Conservation (phyloP, 1,140 invertebrate species). For the Dreissena polymorpha region DNA sequence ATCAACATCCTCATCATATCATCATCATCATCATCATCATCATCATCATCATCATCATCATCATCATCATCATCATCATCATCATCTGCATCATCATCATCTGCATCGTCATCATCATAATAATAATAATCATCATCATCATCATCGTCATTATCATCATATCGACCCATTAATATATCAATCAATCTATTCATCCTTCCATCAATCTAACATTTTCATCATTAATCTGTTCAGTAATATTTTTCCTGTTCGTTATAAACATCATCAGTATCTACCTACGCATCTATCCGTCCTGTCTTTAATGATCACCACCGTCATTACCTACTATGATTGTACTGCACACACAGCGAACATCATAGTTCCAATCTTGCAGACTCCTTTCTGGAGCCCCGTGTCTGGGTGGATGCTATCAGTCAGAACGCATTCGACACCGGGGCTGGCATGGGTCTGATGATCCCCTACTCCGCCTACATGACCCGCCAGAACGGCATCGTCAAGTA, state of each 20-base stretch:
- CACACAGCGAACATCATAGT: background rate
- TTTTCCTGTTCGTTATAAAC: too few species aligned
- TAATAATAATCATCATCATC: too few species aligned
- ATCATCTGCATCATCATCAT: too few species aligned
- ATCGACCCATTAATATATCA: too few species aligned
- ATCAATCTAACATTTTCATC: too few species aligned
- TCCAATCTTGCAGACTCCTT: conserved; percentile 65
- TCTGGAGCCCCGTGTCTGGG: conserved; percentile 70
- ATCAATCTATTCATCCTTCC: too few species aligned
- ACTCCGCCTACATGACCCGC: conserved; percentile 71
- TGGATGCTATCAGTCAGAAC: conserved; percentile 76
- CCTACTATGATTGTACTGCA: background rate
- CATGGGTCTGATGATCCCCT: conserved; percentile 71
- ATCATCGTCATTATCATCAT: background rate
- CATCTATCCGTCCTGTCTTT: too few species aligned
- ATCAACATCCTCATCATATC: background rate
- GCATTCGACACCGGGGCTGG: conserved; percentile 77
- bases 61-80: too few species aligned
- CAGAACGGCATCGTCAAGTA: conserved; percentile 73
- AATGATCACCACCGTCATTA: background rate
- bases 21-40: background rate
- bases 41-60: background rate
- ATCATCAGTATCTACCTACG: too few species aligned
- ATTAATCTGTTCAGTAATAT: too few species aligned
- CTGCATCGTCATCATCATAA: background rate